Conservation (phyloP, 2,888 invertebrate genomes). For the Galerucella pusilla region DNA sequence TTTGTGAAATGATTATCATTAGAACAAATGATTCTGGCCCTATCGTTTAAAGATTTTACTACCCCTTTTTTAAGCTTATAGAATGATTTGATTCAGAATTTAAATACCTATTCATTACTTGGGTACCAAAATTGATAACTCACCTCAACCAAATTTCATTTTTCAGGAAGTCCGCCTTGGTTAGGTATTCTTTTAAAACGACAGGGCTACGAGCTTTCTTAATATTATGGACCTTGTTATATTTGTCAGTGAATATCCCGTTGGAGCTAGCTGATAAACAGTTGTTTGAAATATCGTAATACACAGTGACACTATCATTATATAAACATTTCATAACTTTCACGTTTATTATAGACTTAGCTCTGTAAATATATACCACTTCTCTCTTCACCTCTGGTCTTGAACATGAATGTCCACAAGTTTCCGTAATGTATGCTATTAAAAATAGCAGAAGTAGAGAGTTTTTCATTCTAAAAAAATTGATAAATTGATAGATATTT, state of each 20-base stretch:
- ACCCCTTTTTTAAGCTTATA: too few species aligned
- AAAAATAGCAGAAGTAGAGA: not conserved
- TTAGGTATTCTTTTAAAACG: slow-evolving; percentile 18
- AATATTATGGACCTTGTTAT: slow-evolving; percentile 5
- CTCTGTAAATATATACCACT: slow-evolving; percentile 26
- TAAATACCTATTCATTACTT: too few species aligned
- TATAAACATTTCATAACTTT: slow-evolving; percentile 26
- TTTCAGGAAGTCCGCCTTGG: slow-evolving; percentile 19
- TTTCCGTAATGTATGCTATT: not conserved
- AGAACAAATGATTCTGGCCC: too few species aligned
- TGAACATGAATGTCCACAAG: slow-evolving; percentile 2
- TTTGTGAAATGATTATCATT: too few species aligned
- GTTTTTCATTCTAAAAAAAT: slow-evolving; percentile 15
- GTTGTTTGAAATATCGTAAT: slow-evolving; percentile 32
- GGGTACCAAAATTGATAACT: not conserved
- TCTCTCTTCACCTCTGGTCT: slow-evolving; percentile 22
- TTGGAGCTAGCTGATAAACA: slow-evolving; percentile 27
- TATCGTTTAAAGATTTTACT: too few species aligned
- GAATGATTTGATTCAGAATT: too few species aligned
- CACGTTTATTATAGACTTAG: slow-evolving; percentile 4
- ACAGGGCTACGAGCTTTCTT: slow-evolving; percentile 4
- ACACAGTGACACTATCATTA: slow-evolving; percentile 9
- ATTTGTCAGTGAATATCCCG: slow-evolving; percentile 27
- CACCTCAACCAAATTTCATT: slow-evolving; percentile 28
- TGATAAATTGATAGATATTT: too few species aligned